Percentiles rank a stretch among this genome's conserved stretches.
Conservation (phyloP, 2,797 vertebrate species). For the Brotula barbata region DNA sequence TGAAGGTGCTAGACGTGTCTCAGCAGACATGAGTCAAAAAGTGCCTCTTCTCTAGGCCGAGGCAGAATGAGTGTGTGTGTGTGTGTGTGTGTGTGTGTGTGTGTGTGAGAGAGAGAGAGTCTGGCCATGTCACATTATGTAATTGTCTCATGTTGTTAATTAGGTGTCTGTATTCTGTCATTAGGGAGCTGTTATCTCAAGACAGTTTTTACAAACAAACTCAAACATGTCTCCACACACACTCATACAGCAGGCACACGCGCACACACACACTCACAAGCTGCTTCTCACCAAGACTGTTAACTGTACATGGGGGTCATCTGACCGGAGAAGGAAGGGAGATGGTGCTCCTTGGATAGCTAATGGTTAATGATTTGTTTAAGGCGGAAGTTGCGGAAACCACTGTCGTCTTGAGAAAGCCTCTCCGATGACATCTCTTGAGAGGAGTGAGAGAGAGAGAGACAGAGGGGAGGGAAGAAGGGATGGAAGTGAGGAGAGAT, state of each 20-base stretch:
- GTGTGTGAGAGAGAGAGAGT: constrained; percentile 4
- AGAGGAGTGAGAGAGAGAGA: constrained; percentile 53
- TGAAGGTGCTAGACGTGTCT: constrained; percentile 43
- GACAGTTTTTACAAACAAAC: constrained; percentile 36
- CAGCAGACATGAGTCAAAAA: constrained; percentile 45
- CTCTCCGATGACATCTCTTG: constrained; percentile 65
- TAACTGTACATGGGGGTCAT: constrained; percentile 41
- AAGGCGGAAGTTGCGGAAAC: constrained; percentile 71
- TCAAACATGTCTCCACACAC: constrained; percentile 12
- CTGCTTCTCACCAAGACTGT: constrained; percentile 23
- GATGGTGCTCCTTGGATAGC: constrained; percentile 55
- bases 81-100: not conserved
- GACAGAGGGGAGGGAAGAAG: constrained; percentile 33
- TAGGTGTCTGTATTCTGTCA: constrained; percentile 35
- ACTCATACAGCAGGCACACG: constrained; percentile 5
- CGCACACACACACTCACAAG: constrained; percentile 15
- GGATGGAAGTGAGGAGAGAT: constrained; percentile 45
- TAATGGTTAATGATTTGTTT: constrained; percentile 79
- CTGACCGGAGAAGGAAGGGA: constrained; percentile 53
- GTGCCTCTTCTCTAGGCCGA: constrained; percentile 31
- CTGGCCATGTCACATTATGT: constrained; percentile 22
- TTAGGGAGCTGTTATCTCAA: constrained; percentile 37
- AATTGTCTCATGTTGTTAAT: constrained; percentile 47
- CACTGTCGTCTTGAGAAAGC: constrained; percentile 67
- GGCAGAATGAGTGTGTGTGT: not conserved